A percentile compares a stretch with the other conserved stretches of the same genome.
These are phyloP conservation scores for Meloe dianella DNA, from an alignment of 2,888 invertebrate genomes.

Conservation along the genomic window DNA sequence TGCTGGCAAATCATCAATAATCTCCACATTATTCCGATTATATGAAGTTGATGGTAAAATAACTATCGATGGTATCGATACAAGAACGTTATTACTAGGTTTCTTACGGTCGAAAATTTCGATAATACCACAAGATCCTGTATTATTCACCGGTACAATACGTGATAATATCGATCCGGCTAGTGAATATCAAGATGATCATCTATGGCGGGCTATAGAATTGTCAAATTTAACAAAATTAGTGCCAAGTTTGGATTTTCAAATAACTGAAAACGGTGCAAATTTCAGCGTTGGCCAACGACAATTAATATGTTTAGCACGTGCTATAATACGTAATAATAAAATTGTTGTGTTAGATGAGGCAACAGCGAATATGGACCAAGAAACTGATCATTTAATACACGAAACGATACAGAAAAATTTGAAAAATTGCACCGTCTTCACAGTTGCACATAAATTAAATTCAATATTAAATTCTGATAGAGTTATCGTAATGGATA, in stretches of 20 bases:
- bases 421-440: constrained; percentile 75
- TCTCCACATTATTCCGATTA: constrained; percentile 79
- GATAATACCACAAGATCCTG: constrained; percentile 86
- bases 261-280: constrained; percentile 29
- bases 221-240: constrained; percentile 63
- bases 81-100: constrained; percentile 72
- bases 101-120: constrained; percentile 77
- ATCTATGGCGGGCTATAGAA: constrained; percentile 77
- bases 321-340: constrained; percentile 63
- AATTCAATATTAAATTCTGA: constrained; percentile 87
- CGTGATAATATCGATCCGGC: constrained; percentile 88
- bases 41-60: constrained; percentile 79
- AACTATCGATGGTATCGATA: constrained; percentile 78
- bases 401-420: constrained; percentile 76
- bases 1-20: constrained; percentile 80
- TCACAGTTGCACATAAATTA: constrained; percentile 83
- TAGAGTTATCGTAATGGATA: constrained; percentile 79
- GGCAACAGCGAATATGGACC: constrained; percentile 83
- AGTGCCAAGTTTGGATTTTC: constrained; percentile 57
- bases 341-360: constrained; percentile 63
- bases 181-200: constrained; percentile 72
- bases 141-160: constrained; percentile 84
- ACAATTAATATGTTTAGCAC: constrained; percentile 72
- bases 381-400: constrained; percentile 76
- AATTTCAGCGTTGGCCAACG: constrained; percentile 64